phyloP scores from a whole-genome alignment of 2,888 invertebrate species.

The Panorpa germanica region DNA sequence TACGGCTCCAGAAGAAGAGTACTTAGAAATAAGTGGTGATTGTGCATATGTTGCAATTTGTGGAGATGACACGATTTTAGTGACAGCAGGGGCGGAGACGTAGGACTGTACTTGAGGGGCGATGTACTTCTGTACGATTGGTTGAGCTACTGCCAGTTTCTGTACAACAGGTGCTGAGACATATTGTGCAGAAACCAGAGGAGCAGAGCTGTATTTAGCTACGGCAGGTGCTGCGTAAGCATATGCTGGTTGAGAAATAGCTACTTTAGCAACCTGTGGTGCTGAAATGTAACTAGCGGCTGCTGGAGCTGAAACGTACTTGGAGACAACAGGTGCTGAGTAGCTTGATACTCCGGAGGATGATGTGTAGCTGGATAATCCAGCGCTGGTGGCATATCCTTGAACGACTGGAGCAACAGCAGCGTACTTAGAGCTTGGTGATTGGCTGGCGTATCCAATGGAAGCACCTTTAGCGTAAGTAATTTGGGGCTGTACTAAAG shows the following conservation, averaged over 20 bases:
- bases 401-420: conserved; percentile 26
- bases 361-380: conserved; percentile 24
- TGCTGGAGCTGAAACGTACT: conserved; percentile 22
- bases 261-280: conserved; percentile 3
- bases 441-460: conserved; percentile 21
- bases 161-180: conserved; percentile 21
- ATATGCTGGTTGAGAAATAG: conserved; percentile 13
- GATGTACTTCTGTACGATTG: conserved; percentile 6
- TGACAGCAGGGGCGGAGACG: conserved; percentile 14
- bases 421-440: conserved; percentile 22
- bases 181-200: conserved; percentile 13
- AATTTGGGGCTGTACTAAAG: conserved; percentile 5
- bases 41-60: conserved; percentile 26
- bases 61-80: conserved; percentile 21
- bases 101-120: conserved; percentile 10
- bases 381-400: conserved; percentile 33
- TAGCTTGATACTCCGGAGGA: conserved; percentile 18
- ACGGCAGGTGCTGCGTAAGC: conserved; percentile 14
- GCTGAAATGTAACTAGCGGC: conserved; percentile 16
- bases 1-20: conserved; percentile 10
- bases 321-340: conserved; percentile 27
- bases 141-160: conserved; percentile 15
- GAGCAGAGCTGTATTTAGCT: conserved; percentile 3
- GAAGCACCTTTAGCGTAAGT: conserved; percentile 20
- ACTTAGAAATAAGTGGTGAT: conserved; percentile 31